Evolutionary conservation across 2,113 vertebrate species (phyloP), one percentile per base, ranked within the genome.

Genomic region (Scytalopus superciliaris): DNA sequence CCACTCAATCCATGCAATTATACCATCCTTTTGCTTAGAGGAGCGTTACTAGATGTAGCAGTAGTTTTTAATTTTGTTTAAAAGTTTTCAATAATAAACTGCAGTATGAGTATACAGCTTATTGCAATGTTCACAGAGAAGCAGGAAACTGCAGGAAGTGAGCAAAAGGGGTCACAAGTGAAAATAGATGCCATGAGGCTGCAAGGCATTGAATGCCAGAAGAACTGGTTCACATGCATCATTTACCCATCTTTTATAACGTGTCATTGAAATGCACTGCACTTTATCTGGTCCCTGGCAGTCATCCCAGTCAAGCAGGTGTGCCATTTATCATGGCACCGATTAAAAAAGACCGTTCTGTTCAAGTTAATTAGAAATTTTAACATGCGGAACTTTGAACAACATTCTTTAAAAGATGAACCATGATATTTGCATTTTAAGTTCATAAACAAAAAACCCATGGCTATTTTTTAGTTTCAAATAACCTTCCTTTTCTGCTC

Each of bases 251-350:
- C 70, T 80, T 91, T 66, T 85, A 69, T 66, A 68, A 83, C 85
- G 82, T 62, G 79, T 91, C 81, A 87, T 42, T 91, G 94, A 89
- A 70, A 96, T 96, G 91, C 87, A 84, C 42, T 93, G 70, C 87
- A 25, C 88, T 95, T 93, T 94, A 66, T 93, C 56, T 93, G 87
- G 60, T 91, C 87, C 85, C 84, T 96, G 96, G 96, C 95, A 96
- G 78, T 82, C 63, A 66, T 93, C 94, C 95, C 94, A 93, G 75
- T 53, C 75, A 94, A 93, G 78, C 95, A 97, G 95, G 96, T 97
- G 96, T 96, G 89, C 89, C 59, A 80, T 91, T 97, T 87, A 94
- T 96, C 93, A 72, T 63, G 78, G 55, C 9, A 6, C 82, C 1
- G 19, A 83, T 91, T 94, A 67, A 67, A 91, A 86, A 62, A 76